These are phyloP conservation scores for Bombylius major DNA, from an alignment of 2,888 invertebrate genomes.

Conservation along the genomic window DNA sequence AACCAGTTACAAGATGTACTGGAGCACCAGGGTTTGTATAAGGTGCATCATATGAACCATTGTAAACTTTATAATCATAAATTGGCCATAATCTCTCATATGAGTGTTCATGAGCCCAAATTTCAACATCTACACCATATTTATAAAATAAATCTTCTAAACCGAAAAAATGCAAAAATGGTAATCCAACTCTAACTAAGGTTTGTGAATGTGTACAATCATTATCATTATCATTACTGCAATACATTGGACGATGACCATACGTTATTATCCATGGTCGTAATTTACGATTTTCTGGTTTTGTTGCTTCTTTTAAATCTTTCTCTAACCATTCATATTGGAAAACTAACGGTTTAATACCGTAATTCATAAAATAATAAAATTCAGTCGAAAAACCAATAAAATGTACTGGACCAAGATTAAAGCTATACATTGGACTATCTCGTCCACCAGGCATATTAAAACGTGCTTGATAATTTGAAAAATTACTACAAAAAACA, in stretches of 20 bases:
- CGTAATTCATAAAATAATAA: constrained; percentile 85
- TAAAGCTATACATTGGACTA: constrained; percentile 66
- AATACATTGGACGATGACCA: constrained; percentile 87
- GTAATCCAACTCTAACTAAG: constrained; percentile 51
- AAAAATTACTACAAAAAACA: constrained; percentile 65
- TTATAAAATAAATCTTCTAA: constrained; percentile 77
- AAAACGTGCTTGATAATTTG: constrained; percentile 84
- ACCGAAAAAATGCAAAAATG: constrained; percentile 50
- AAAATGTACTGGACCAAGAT: constrained; percentile 81
- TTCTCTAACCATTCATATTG: constrained; percentile 78
- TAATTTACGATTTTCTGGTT: constrained; percentile 54
- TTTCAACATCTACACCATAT: constrained; percentile 81
- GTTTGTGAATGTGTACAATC: constrained; percentile 62
- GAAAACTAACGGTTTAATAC: constrained; percentile 60
- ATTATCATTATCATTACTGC: constrained; percentile 67
- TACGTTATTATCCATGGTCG: constrained; percentile 74
- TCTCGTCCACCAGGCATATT: constrained; percentile 71
- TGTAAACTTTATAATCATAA: constrained; percentile 64
- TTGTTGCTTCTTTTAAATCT: constrained; percentile 65
- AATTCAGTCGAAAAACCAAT: constrained; percentile 87
- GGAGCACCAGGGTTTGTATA: constrained; percentile 61
- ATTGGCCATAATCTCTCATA: constrained; percentile 95
- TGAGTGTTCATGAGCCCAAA: constrained; percentile 98
- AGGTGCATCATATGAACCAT: constrained; percentile 42
- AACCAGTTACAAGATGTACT: constrained; percentile 81